A percentile compares a stretch with the other conserved stretches of the same genome.
Conservation (phyloP, 2,888 invertebrate species). For the Microctonus brassicae region DNA sequence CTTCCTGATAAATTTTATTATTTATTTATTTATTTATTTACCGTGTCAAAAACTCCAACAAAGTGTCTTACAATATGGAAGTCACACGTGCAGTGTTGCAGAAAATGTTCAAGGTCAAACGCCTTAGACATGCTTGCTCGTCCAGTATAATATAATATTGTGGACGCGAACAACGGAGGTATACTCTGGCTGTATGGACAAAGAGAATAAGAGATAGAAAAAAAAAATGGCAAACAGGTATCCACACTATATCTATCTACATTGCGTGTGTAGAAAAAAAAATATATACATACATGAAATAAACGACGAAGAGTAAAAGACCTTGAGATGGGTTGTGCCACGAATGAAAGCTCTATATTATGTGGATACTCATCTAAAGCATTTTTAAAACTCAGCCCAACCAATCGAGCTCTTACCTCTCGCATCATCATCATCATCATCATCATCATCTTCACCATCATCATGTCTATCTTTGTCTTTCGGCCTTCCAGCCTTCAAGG, state of each 20-base stretch:
- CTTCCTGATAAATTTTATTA: background rate
- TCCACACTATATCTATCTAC: background rate
- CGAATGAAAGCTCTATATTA: constrained; percentile 16
- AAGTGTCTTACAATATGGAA: too few relatives aligned
- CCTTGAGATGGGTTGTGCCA: constrained; percentile 12
- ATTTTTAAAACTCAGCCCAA: background rate
- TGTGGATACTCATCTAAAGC: constrained; percentile 17
- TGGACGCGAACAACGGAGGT: background rate
- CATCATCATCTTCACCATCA: background rate
- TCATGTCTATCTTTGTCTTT: background rate
- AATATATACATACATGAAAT: too few relatives aligned
- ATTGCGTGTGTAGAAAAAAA: background rate
- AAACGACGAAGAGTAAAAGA: background rate
- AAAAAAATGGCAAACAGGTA: background rate
- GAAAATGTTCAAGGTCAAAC: constrained; percentile 29
- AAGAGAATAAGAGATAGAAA: constrained; percentile 6
- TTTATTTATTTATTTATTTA: background rate
- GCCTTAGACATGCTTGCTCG: background rate
- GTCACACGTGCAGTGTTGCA: constrained; percentile 23
- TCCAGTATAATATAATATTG: background rate
- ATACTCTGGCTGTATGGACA: constrained; percentile 21
- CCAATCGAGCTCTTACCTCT: too few relatives aligned
- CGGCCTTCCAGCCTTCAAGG: constrained; percentile 26
- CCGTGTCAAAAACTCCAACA: too few relatives aligned
- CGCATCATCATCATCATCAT: too few relatives aligned